phyloP scores from a whole-genome alignment of 2,888 invertebrate species.

The Octonoba sinensis region DNA sequence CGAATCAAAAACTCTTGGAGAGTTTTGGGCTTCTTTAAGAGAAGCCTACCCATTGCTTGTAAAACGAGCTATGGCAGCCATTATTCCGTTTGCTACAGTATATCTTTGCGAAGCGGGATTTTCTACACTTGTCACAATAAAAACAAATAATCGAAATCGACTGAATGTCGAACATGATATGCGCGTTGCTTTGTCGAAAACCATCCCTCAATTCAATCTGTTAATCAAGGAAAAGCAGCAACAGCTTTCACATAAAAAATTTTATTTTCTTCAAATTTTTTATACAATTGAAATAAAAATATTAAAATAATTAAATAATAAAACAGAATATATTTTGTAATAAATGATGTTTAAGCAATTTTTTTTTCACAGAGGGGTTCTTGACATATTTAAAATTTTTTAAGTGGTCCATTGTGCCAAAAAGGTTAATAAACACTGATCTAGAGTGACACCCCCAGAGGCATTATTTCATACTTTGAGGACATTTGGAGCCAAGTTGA shows the following conservation, averaged over 20 bases:
- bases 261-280: slow-evolving; percentile 44
- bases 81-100: slow-evolving; percentile 47
- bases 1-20: slow-evolving; percentile 32
- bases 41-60: slow-evolving; percentile 15
- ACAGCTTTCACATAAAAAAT: slow-evolving; percentile 37
- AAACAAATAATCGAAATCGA: slow-evolving; percentile 43
- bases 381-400: slow-evolving; percentile 15
- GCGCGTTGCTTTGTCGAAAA: slow-evolving; percentile 39
- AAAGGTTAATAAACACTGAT: slow-evolving; percentile 18
- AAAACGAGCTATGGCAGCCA: slow-evolving; percentile 34
- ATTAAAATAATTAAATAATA: slow-evolving; percentile 37
- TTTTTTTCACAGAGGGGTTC: slow-evolving; percentile 26
- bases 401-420: slow-evolving; percentile 12
- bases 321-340: slow-evolving; percentile 21
- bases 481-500: too few species aligned
- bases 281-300: slow-evolving; percentile 48
- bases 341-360: slow-evolving; percentile 19
- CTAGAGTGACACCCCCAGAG: too few species aligned
- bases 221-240: slow-evolving; percentile 44
- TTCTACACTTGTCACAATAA: slow-evolving; percentile 29
- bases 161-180: slow-evolving; percentile 39
- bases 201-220: slow-evolving; percentile 41
- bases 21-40: slow-evolving; percentile 16
- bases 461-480: too few species aligned
- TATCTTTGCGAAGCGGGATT: slow-evolving; percentile 41